Conservation (phyloP, 2,888 invertebrate genomes). For the Conops quadrifasciatus region DNA sequence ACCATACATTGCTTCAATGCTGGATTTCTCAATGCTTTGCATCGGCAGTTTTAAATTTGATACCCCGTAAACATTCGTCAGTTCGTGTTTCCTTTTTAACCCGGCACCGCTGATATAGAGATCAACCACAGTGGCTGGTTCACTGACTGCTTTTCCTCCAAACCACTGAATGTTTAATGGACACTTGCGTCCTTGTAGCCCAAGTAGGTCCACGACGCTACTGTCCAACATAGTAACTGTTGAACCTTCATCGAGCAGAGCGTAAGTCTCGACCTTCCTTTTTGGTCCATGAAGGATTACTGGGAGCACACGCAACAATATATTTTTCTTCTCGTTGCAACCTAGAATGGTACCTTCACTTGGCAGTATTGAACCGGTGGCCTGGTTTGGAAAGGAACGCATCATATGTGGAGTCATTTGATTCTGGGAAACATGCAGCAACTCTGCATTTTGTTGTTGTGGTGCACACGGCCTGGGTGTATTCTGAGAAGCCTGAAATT, state of each 20-base stretch:
- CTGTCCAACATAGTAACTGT: slow-evolving; percentile 38
- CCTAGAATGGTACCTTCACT: neutral
- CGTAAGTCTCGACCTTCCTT: slow-evolving; percentile 26
- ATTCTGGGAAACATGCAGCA: neutral
- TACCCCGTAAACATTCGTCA: slow-evolving; percentile 35
- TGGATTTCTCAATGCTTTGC: slow-evolving; percentile 33
- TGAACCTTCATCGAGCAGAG: neutral
- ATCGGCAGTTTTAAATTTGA: slow-evolving; percentile 36
- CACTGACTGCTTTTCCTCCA: slow-evolving; percentile 35
- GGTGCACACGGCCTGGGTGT: neutral
- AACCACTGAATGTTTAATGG: slow-evolving; percentile 42
- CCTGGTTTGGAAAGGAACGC: too few relatives aligned
- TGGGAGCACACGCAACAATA: slow-evolving; percentile 22
- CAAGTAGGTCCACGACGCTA: slow-evolving; percentile 34
- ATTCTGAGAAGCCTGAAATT: slow-evolving; percentile 1
- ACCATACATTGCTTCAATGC: neutral
- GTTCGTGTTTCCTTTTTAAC: neutral
- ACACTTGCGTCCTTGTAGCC: slow-evolving; percentile 34
- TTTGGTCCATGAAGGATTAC: slow-evolving; percentile 23
- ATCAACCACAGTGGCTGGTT: slow-evolving; percentile 26
- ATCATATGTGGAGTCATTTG: neutral
- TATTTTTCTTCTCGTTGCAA: neutral
- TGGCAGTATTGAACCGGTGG: too few relatives aligned
- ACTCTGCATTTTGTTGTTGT: slow-evolving; percentile 3
- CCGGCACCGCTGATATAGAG: slow-evolving; percentile 31